A percentile compares a stretch with the other conserved stretches of the same genome.
phyloP scores from a whole-genome alignment of 2,888 invertebrate species.

The Nebria brevicollis region DNA sequence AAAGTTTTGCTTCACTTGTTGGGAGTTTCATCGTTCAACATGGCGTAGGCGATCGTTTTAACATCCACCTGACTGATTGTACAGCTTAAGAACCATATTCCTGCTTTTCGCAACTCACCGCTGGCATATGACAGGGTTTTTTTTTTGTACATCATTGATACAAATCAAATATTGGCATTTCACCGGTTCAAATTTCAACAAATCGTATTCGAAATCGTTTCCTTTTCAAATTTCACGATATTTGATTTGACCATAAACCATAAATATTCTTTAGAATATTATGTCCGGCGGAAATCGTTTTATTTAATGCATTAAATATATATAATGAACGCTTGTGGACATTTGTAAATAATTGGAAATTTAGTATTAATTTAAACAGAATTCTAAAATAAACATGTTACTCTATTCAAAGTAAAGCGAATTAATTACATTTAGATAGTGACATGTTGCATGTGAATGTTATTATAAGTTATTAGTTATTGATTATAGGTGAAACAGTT shows the following conservation, averaged over 20 bases:
- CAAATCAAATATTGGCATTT: background rate
- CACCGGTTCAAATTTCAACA: background rate
- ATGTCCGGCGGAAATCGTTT: too few relatives aligned
- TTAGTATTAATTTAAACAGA: too few relatives aligned
- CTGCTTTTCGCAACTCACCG: background rate
- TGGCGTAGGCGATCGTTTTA: background rate
- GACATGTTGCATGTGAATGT: background rate
- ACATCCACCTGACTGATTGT: background rate
- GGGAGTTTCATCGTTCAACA: background rate
- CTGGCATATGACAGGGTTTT: background rate
- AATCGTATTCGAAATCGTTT: background rate
- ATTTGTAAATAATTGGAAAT: too few relatives aligned
- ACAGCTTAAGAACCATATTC: background rate
- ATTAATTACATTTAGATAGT: background rate
- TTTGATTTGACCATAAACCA: background rate
- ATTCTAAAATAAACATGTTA: too few relatives aligned
- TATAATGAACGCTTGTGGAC: too few relatives aligned
- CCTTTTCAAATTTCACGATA: background rate
- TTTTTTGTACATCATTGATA: background rate
- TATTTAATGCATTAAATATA: too few relatives aligned
- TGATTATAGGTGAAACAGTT: slow-evolving; percentile 72
- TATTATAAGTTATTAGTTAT: slow-evolving; percentile 27
- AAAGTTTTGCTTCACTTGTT: background rate
- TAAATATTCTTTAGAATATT: background rate
- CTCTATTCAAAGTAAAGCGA: too few relatives aligned